These are phyloP conservation scores for Dermolepida albohirtum DNA, from an alignment of 2,888 invertebrate species.

Conservation along the genomic window DNA sequence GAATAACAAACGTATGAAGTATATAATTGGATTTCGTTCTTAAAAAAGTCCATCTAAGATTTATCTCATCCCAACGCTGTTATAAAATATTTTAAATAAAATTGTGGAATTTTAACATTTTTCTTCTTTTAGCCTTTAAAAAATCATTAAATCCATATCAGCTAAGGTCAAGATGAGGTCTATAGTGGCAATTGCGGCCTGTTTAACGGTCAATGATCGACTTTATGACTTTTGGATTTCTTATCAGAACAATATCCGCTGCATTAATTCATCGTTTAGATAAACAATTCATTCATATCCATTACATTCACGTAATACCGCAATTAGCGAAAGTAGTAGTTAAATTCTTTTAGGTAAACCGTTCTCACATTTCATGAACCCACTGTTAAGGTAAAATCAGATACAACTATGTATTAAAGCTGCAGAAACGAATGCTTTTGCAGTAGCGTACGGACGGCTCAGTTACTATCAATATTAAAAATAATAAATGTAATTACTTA, in stretches of 20 bases:
- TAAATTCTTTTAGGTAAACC: background rate
- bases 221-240: conserved; percentile 53
- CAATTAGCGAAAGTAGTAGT: conserved; percentile 3
- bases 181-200: conserved; percentile 42
- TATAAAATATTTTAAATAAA: conserved; percentile 12
- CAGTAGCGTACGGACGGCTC: no score
- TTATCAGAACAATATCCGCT: conserved; percentile 54
- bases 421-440: no score
- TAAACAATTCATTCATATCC: conserved; percentile 49
- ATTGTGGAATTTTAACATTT: conserved; percentile 18
- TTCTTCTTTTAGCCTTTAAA: conserved; percentile 6
- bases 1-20: no score
- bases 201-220: conserved; percentile 55
- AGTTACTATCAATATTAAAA: no score
- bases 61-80: background rate
- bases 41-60: no score
- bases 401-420: no score
- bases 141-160: conserved; percentile 40
- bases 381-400: no score
- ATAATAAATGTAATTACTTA: no score
- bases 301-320: conserved; percentile 35
- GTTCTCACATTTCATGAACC: background rate
- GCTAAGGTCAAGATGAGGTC: conserved; percentile 46
- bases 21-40: no score
- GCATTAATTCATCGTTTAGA: conserved; percentile 48